Conservation (phyloP, 2,113 vertebrate genomes). For the Equus przewalskii region DNA sequence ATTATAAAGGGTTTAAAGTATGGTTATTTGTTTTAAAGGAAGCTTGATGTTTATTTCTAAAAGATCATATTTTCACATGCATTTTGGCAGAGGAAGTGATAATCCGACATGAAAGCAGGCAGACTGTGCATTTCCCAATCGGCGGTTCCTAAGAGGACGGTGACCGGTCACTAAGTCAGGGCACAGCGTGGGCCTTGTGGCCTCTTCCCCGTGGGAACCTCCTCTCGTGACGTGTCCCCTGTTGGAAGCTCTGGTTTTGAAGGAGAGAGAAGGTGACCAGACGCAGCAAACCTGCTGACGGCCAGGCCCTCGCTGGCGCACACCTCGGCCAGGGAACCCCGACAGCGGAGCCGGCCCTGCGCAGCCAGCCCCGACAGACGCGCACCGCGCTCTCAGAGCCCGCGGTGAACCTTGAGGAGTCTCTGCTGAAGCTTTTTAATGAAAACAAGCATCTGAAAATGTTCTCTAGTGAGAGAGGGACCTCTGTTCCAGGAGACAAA, state of each 20-base stretch:
- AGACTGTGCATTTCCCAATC: not conserved
- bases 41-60: not conserved
- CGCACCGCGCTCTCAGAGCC: not conserved
- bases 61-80: not conserved
- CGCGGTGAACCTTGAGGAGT: rapidly evolving
- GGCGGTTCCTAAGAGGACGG: not conserved
- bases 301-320: rapidly evolving
- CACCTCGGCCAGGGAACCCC: not conserved
- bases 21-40: not conserved
- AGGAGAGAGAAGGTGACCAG: not conserved
- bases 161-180: not conserved
- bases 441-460: not conserved
- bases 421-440: not conserved
- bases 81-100: not conserved
- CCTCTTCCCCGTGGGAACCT: not conserved
- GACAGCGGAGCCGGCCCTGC: not conserved
- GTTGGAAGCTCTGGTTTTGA: not conserved
- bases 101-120: not conserved
- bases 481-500: not conserved
- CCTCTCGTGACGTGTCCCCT: not conserved
- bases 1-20: not conserved
- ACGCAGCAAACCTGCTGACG: not conserved
- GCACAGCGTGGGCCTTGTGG: not conserved
- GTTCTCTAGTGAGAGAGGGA: not conserved
- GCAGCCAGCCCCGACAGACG: not conserved